Conservation (phyloP, 2,888 invertebrate genomes). For the Melinaea menophilus region DNA sequence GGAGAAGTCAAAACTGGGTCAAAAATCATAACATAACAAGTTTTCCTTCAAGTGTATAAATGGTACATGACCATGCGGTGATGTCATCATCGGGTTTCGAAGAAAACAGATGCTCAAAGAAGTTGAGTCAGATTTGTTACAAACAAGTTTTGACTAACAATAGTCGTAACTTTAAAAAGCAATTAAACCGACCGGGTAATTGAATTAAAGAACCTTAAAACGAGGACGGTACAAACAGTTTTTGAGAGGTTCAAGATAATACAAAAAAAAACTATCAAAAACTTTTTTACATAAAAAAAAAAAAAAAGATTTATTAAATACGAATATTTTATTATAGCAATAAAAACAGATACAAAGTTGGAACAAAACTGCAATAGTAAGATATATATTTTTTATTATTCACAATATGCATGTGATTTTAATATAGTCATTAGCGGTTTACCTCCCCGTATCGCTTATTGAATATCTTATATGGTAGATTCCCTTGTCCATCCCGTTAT, state of each 20-base stretch:
- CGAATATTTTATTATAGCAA: too few relatives aligned
- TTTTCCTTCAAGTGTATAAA: slow-evolving; percentile 17
- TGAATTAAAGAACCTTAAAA: too few relatives aligned
- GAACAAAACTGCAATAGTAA: too few relatives aligned
- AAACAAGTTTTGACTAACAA: slow-evolving; percentile 15
- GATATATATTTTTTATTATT: too few relatives aligned
- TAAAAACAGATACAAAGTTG: too few relatives aligned
- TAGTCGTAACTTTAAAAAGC: neutral
- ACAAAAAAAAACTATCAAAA: too few relatives aligned
- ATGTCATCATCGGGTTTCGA: slow-evolving; percentile 50
- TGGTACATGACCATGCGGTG: slow-evolving; percentile 24
- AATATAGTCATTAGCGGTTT: slow-evolving; percentile 16
- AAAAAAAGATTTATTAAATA: too few relatives aligned
- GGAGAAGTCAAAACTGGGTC: slow-evolving; percentile 16
- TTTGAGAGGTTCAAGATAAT: too few relatives aligned
- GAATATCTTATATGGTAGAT: slow-evolving; percentile 31
- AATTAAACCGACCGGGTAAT: too few relatives aligned
- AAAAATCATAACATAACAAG: slow-evolving; percentile 9
- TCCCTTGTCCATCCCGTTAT: slow-evolving; percentile 38
- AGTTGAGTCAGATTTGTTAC: slow-evolving; percentile 43
- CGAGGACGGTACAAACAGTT: too few relatives aligned
- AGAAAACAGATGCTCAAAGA: slow-evolving; percentile 49
- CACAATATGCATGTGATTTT: too few relatives aligned
- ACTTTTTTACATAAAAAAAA: too few relatives aligned
- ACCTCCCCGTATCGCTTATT: slow-evolving; percentile 33